Percentiles rank a stretch among this genome's conserved stretches.
These are phyloP conservation scores for Fopius arisanus DNA, from an alignment of 1,140 invertebrate genomes.

Conservation along the genomic window DNA sequence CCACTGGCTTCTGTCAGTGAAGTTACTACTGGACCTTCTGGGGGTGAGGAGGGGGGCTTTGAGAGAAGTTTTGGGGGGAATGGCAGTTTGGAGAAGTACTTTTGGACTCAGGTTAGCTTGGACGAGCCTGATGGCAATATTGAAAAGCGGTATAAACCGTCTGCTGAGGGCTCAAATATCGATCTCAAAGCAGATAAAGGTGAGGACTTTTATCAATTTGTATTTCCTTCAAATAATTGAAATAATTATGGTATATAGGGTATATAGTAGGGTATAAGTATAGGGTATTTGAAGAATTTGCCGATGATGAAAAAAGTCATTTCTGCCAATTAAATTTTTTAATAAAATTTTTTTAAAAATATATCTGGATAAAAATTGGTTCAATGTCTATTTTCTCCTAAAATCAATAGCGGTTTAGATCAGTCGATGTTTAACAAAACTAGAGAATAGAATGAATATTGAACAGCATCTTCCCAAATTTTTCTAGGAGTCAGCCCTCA, in stretches of 20 bases:
- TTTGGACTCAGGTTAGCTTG: constrained; percentile 53
- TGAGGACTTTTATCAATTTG: neutral
- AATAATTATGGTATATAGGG: constrained; percentile 8
- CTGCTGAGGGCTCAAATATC: constrained; percentile 31
- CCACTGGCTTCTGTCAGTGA: constrained; percentile 42
- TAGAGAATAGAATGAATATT: no score
- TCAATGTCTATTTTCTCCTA: no score
- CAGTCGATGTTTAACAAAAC: no score
- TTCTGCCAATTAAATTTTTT: no score
- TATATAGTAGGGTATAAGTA: no score
- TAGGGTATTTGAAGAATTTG: no score
- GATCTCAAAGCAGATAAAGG: neutral
- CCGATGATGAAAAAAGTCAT: no score
- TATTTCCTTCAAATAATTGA: neutral
- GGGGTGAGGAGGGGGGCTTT: constrained; percentile 20
- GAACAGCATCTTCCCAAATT: neutral
- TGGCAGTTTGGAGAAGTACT: constrained; percentile 51
- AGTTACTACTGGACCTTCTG: neutral
- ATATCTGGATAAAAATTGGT: no score
- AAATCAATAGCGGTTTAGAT: no score
- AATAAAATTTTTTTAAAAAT: no score
- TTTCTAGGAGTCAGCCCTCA: neutral
- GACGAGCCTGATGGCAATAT: constrained; percentile 49
- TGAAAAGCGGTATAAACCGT: constrained; percentile 58
- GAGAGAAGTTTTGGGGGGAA: constrained; percentile 30